Evolutionary conservation across 2,113 vertebrate species (phyloP), one percentile per base, ranked within the genome.

Genomic region (Planiliza haematocheilus): DNA sequence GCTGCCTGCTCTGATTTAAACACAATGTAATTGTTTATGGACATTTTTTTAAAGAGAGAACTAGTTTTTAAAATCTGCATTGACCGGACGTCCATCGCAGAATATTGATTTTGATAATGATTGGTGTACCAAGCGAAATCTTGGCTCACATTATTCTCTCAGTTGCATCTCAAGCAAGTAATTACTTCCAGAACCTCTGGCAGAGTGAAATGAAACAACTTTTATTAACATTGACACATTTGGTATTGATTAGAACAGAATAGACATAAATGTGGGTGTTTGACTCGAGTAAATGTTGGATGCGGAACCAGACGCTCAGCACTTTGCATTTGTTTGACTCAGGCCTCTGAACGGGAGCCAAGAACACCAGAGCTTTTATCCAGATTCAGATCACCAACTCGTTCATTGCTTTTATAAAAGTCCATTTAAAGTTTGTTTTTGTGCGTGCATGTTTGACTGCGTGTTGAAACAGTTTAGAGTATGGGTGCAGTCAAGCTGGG

Each of bases 381-480:
- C 88, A 87, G n/a, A n/a, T n/a, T n/a, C 93, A 89, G 85, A 93
- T 92, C 91, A 88, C 75, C 73, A 70, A 17, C 89, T 70, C 24
- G 84, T 78, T 93, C 90, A 93, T 94, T 91, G 43, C 67, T 59
- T 72, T 16, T 60, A 63, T 81, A 82, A 91, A 74, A 88, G 81
- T 86, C 64, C 69, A 48, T 18, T 10, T 41, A 55, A 70, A 62
- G 56, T 39, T 5, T 37, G 36, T 48, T 8, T 55, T 55, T 65
- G 21, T 17, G 34, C 36, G 17, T 10, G 21, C 43, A 12, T 3
- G 7, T 42, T 34, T 46, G 24, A 56, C 4, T 42, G 24, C 18
- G 3, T 9, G 55, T 34, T 10, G 12, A 52, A 43, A 17, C n/a
- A 2, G 11, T 0, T 20, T 9, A 1, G 10, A 55, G 14, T 50